Conservation (phyloP, 2,888 invertebrate species). For the Xanthia togata region DNA sequence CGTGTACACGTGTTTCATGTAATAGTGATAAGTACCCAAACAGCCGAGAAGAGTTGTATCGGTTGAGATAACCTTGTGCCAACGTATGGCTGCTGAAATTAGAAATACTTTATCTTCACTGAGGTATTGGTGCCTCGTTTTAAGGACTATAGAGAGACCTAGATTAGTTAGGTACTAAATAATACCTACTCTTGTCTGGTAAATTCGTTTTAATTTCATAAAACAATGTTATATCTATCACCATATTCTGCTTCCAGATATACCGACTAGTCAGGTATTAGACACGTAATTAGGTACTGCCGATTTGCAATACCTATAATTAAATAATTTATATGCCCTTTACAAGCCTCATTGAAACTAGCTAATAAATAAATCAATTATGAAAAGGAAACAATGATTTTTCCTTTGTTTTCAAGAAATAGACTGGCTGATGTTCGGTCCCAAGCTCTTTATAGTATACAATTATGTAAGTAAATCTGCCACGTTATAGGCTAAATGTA, state of each 20-base stretch:
- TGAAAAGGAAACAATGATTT: slow-evolving; percentile 1
- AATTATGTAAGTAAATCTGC: not conserved
- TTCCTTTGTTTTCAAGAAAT: slow-evolving; percentile 3
- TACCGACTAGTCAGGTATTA: not conserved
- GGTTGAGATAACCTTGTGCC: slow-evolving; percentile 61
- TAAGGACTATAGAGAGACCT: not conserved
- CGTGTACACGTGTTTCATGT: slow-evolving; percentile 64
- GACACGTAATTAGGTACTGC: not conserved
- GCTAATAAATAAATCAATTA: not conserved
- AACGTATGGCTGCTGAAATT: slow-evolving; percentile 53
- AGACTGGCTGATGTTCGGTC: not conserved
- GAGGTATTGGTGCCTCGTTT: slow-evolving; percentile 27
- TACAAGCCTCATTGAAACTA: slow-evolving; percentile 3
- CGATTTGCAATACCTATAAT: not conserved
- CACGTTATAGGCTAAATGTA: slow-evolving; percentile 1
- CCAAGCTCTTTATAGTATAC: not conserved
- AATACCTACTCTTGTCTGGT: not conserved
- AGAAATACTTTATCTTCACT: slow-evolving; percentile 47
- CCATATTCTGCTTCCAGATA: not conserved
- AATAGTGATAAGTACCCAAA: slow-evolving; percentile 62
- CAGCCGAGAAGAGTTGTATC: slow-evolving; percentile 53
- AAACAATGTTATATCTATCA: not conserved
- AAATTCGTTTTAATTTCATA: not conserved
- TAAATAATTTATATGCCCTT: not conserved
- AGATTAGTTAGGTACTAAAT: not conserved